Conservation (phyloP, 1,140 invertebrate genomes). For the Helicoverpa armigera region DNA sequence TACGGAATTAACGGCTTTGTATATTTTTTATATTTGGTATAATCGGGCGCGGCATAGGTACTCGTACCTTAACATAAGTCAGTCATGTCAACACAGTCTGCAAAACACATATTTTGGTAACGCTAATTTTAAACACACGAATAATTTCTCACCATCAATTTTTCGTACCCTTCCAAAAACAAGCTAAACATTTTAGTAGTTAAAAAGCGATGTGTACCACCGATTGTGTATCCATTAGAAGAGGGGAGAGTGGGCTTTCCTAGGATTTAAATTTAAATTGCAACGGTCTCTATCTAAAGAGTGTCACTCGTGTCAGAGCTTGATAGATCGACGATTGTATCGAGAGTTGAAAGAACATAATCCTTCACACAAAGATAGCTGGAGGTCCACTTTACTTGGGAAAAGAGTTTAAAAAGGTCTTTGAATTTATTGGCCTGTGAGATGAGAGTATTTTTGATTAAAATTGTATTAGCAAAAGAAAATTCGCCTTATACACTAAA, state of each 20-base stretch:
- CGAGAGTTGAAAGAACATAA: constrained; percentile 40
- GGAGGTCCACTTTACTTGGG: neutral
- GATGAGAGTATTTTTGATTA: too few species aligned
- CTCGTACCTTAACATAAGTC: too few species aligned
- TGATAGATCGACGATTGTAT: constrained; percentile 79
- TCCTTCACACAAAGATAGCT: constrained; percentile 36
- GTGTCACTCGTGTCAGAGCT: constrained; percentile 69
- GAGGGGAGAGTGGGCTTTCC: constrained; percentile 55
- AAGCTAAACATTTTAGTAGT: constrained; percentile 33
- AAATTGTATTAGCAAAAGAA: too few species aligned
- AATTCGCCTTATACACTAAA: too few species aligned
- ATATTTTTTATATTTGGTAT: too few species aligned
- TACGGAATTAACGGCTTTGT: too few species aligned
- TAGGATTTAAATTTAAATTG: constrained; percentile 76
- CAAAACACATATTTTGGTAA: too few species aligned
- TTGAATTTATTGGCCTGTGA: neutral
- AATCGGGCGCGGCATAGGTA: too few species aligned
- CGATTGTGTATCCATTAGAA: constrained; percentile 45
- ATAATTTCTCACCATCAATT: neutral
- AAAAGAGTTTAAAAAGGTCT: neutral
- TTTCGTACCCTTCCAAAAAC: neutral
- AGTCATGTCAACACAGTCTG: too few species aligned
- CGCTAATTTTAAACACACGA: too few species aligned
- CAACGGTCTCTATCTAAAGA: constrained; percentile 65
- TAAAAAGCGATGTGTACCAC: constrained; percentile 47